These are phyloP conservation scores for Willisornis vidua DNA, from an alignment of 2,113 vertebrate genomes.

Conservation along the genomic window DNA sequence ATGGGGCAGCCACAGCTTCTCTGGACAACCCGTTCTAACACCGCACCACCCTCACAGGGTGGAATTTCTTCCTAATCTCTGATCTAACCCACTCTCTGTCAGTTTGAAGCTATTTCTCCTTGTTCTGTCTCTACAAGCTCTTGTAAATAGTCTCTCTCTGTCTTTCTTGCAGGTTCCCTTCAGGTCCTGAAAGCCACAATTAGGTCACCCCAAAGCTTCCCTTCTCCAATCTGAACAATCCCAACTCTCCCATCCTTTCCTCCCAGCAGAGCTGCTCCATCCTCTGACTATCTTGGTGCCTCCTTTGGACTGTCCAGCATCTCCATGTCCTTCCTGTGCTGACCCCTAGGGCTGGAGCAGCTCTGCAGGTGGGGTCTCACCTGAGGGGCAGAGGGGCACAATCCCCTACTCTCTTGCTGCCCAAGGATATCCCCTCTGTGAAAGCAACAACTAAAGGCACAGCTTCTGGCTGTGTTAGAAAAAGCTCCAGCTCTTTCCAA, in stretches of 20 bases:
- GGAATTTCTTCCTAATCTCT: rapidly evolving
- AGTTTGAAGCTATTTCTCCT: rapidly evolving
- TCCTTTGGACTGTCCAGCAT: background rate
- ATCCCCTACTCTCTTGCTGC: background rate
- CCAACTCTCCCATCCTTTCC: background rate
- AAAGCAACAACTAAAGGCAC: background rate
- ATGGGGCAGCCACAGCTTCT: background rate
- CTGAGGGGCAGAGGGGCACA: background rate
- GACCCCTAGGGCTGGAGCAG: background rate
- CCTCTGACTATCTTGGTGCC: background rate
- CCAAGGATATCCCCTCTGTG: background rate
- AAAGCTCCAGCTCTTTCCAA: background rate
- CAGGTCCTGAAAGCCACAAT: rapidly evolving
- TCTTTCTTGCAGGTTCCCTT: rapidly evolving
- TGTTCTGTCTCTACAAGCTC: rapidly evolving
- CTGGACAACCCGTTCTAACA: background rate
- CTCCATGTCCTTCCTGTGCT: background rate
- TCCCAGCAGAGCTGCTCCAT: background rate
- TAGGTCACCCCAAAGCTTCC: background rate
- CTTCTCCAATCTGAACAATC: background rate
- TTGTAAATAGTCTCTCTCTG: rapidly evolving
- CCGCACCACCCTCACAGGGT: rapidly evolving
- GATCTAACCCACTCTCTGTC: rapidly evolving
- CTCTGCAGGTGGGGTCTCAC: background rate
- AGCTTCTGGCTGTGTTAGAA: background rate